phyloP scores from a whole-genome alignment of 1,140 invertebrate genomes.

The Platyscapa corneri region DNA sequence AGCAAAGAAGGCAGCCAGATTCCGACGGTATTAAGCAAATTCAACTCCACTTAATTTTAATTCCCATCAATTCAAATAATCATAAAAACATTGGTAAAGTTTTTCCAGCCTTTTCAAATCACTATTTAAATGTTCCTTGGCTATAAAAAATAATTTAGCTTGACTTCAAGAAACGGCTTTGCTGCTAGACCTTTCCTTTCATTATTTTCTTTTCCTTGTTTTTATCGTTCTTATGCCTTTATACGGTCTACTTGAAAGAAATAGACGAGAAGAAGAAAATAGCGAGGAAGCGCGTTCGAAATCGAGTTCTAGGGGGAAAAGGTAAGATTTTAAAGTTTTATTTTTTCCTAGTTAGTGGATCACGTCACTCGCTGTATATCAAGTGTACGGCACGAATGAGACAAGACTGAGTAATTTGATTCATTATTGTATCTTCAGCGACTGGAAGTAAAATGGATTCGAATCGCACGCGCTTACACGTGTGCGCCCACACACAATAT shows the following conservation, averaged over 20 bases:
- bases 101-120: conserved; percentile 2
- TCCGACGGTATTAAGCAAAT: background rate
- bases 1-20: background rate
- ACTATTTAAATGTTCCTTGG: conserved; percentile 24
- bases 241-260: background rate
- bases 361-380: background rate
- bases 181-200: conserved; percentile 6
- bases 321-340: conserved; percentile 22
- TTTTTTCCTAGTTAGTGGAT: conserved; percentile 26
- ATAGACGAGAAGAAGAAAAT: background rate
- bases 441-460: background rate
- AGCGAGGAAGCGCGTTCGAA: background rate
- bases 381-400: background rate
- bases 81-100: background rate
- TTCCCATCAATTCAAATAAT: background rate
- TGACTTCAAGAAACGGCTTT: conserved; percentile 37
- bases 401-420: conserved; percentile 32
- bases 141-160: conserved; percentile 40
- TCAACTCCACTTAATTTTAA: background rate
- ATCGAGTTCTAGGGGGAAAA: background rate
- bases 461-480: background rate
- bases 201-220: conserved; percentile 37
- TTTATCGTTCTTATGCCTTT: conserved; percentile 31
- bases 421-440: conserved; percentile 15
- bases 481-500: too few species aligned